Base-by-base conservation (phyloP, 1,140 invertebrate species). In the Drosophila virilis region DNA sequence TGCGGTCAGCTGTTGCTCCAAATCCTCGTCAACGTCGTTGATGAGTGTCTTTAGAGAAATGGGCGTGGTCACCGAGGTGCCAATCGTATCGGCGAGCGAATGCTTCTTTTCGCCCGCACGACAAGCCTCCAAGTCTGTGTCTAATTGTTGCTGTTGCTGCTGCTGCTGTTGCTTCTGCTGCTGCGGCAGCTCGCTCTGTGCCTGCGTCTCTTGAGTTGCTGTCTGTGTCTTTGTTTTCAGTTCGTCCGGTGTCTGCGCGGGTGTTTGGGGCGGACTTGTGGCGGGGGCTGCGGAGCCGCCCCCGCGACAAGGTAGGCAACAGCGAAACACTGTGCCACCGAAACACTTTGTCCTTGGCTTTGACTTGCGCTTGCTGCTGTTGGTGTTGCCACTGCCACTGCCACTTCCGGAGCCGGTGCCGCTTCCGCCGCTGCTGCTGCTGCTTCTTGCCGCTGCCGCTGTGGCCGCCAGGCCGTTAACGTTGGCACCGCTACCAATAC, bases 281-380 rank as follows among this genome's bases (percentile, higher is more conserved):
- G 92, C 92, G 92, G 93, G 93, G 93, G 94, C 93, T 93, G 93
- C 92, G 93, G 93, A 94, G 93, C 90, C 90, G 90, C 93, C 94
- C 93, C 94, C 94, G 93, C 94, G 94, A 94, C 94, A 94, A 94
- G 94, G 94, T 93, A 94, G 93, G 93, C 94, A 94, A 93, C 94
- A 94, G 93, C 94, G 94, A 94, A 94, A 94, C 93, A 94, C 93
- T 93, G 94, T 94, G 89, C 94, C 93, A 92, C 91, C 79, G 74
- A 92, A 92, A 70, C 90, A 91, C 90, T 91, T 91, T 86, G 79
- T 82, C 51, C 76, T 64, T 58, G 68, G 61, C 68, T 91, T 91
- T 38, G 90, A 84, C 66, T 91, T 91, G 12, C 90, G 83, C 61
- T 89, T 80, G 59, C 46, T 65, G 51, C 51, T 50, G 43, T 51